Base-by-base conservation (phyloP, 2,113 vertebrate genomes). In the Peromyscus maniculatus region DNA sequence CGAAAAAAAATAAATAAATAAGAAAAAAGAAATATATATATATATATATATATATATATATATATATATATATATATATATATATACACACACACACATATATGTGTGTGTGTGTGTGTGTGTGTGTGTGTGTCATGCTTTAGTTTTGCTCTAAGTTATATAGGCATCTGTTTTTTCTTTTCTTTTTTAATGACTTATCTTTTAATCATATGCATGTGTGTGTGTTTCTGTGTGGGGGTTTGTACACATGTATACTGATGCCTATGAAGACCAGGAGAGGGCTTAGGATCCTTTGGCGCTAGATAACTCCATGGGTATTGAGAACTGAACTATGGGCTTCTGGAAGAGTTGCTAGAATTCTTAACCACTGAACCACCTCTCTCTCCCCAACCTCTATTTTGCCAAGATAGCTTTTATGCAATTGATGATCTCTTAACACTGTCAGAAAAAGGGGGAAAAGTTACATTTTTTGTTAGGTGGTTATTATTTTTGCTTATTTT, bases 401-500 rank as follows among this genome's bases (percentile, higher is more conserved):
- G 33, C 13, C 2, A 64, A 71, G 16, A 31, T 19, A n/a, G 13
- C 11, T 86, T 93, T 96, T 86, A 43, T 92, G 77, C 93, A 72
- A 4, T 66, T 71, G 95, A 91, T 95, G 55, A 87, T 92, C 15
- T 94, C 93, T 92, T 71, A 94, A 24, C 75, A 19, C 22, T 89
- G 1, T 46, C 31, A 69, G 46, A 55, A 89, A 82, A 91, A 26
- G 13, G 36, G 22, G 6, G 84, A 39, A 72, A 86, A 64, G 64
- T 94, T 80, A 24, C 1, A 62, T 75, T 96, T 96, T 94, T 17
- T 91, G 17, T 95, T 87, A 83, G 74, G 15, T 94, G 6, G 8
- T 21, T 93, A 75, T 93, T 97, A 95, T 79, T 96, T 97, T 87
- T 89, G 36, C n/a, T 84, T 96, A 31, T 67, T 7, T 69, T 95